phyloP scores from a whole-genome alignment of 1,140 invertebrate species.

The Microvelia longipes region DNA sequence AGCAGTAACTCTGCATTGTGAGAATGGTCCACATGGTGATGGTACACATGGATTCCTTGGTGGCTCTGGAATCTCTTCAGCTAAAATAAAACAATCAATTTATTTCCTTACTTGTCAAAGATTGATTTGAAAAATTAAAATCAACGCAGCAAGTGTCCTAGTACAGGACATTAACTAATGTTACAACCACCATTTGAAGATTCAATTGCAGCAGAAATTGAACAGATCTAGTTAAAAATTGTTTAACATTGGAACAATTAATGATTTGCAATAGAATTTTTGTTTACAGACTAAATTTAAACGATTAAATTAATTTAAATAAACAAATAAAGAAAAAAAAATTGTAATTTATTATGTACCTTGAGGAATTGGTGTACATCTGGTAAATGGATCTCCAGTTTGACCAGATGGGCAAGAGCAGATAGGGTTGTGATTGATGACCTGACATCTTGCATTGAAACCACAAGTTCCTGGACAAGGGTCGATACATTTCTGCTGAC shows the following conservation, averaged over 20 bases:
- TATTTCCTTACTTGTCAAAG: not conserved
- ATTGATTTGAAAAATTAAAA: not conserved
- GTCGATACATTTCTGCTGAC: slow-evolving; percentile 62
- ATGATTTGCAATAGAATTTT: too few species aligned
- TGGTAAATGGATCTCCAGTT: slow-evolving; percentile 59
- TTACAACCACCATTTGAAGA: not conserved
- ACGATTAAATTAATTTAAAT: too few species aligned
- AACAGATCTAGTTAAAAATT: too few species aligned
- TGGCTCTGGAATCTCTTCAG: slow-evolving; percentile 4
- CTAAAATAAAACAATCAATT: not conserved
- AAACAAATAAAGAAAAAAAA: too few species aligned
- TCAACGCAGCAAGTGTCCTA: not conserved
- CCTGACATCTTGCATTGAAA: slow-evolving; percentile 65
- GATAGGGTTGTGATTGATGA: slow-evolving; percentile 66
- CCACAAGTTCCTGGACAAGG: slow-evolving; percentile 67
- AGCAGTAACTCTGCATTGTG: slow-evolving; percentile 29
- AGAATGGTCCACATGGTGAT: slow-evolving; percentile 36
- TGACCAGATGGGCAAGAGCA: slow-evolving; percentile 59
- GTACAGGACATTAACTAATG: not conserved
- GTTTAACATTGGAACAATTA: too few species aligned
- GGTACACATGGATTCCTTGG: slow-evolving; percentile 21
- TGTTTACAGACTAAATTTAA: too few species aligned
- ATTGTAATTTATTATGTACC: too few species aligned
- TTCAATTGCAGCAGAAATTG: too few species aligned
- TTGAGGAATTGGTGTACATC: not conserved